These are phyloP conservation scores for Eupeodes luniger DNA, from an alignment of 2,888 invertebrate species.

Conservation along the genomic window DNA sequence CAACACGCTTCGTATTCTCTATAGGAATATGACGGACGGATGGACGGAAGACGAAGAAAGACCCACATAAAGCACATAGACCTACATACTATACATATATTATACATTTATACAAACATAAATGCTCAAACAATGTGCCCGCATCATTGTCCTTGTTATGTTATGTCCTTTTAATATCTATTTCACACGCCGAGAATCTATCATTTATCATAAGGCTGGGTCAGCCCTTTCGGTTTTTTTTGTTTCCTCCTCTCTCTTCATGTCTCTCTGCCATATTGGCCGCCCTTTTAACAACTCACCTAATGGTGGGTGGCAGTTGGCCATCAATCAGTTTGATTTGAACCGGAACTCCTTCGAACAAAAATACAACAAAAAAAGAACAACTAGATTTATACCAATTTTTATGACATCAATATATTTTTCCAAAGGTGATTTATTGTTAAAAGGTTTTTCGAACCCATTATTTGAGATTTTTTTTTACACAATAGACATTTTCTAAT, in stretches of 20 bases:
- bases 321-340: conserved; percentile 75
- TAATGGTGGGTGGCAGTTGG: conserved; percentile 70
- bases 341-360: conserved; percentile 70
- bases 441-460: conserved; percentile 45
- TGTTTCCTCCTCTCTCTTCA: too few species aligned
- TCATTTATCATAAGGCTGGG: conserved; percentile 69
- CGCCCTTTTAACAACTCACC: conserved; percentile 43
- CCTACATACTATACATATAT: background rate
- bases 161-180: conserved; percentile 75
- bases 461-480: background rate
- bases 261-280: conserved; percentile 10
- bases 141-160: conserved; percentile 65
- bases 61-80: conserved; percentile 1
- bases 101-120: background rate
- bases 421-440: conserved; percentile 72
- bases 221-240: conserved; percentile 23
- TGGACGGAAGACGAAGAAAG: too few species aligned
- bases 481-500: too few species aligned
- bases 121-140: conserved; percentile 8
- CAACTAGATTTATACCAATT: conserved; percentile 75
- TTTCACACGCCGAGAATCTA: conserved; percentile 71
- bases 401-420: conserved; percentile 76
- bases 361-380: conserved; percentile 32
- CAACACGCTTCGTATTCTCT: conserved; percentile 62
- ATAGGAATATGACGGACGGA: conserved; percentile 25